A percentile compares a stretch with the other conserved stretches of the same genome.
These are phyloP conservation scores for Nautilus pompilius DNA, from an alignment of 1,140 invertebrate genomes.

Conservation along the genomic window DNA sequence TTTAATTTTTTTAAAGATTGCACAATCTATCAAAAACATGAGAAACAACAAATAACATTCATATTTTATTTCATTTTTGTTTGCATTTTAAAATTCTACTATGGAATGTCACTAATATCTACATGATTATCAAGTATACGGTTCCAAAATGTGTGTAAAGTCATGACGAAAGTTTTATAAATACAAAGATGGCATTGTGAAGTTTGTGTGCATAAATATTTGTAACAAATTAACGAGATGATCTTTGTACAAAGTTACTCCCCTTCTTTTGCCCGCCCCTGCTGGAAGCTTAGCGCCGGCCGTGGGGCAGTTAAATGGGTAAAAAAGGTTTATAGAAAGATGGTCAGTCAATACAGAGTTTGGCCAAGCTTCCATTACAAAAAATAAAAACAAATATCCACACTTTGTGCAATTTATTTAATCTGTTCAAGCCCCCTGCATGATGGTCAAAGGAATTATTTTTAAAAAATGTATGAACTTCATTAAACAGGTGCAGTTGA, in stretches of 20 bases:
- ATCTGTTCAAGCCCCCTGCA: background rate
- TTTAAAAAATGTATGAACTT: too few relatives aligned
- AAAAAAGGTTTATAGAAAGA: background rate
- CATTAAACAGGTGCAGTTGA: too few relatives aligned
- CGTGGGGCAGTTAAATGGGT: background rate
- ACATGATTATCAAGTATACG: too few relatives aligned
- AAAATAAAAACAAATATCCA: background rate
- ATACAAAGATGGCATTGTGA: background rate
- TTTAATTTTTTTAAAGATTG: too few relatives aligned
- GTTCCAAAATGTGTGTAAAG: background rate
- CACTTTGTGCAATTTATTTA: background rate
- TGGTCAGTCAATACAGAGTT: background rate
- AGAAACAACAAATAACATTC: too few relatives aligned
- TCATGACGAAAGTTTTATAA: constrained; percentile 1
- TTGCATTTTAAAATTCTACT: too few relatives aligned
- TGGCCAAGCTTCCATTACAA: background rate
- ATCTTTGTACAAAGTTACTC: background rate
- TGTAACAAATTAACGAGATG: background rate
- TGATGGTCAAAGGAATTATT: too few relatives aligned
- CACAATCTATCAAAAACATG: too few relatives aligned
- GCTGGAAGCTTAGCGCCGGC: too few relatives aligned
- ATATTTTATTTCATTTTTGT: too few relatives aligned
- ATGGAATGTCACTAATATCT: too few relatives aligned
- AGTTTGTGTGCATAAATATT: background rate
- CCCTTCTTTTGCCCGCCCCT: background rate